A percentile compares a stretch with the other conserved stretches of the same genome.
Conservation (phyloP, 2,888 invertebrate species). For the Apamea anceps region DNA sequence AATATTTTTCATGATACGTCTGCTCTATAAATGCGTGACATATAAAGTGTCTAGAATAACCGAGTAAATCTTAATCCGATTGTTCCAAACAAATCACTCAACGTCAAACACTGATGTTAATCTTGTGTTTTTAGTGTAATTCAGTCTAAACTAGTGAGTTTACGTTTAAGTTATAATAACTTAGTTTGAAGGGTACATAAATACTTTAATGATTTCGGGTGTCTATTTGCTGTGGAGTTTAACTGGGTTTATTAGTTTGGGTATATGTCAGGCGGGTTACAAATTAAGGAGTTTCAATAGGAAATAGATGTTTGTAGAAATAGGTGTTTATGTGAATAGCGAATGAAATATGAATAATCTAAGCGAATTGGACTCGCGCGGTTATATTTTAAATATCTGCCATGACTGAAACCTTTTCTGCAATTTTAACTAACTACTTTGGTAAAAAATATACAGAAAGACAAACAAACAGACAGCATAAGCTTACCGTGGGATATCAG, state of each 20-base stretch:
- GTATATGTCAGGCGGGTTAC: constrained; percentile 1
- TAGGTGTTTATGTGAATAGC: not conserved
- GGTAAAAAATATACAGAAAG: not conserved
- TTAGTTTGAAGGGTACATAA: constrained; percentile 22
- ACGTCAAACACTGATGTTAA: constrained; percentile 36
- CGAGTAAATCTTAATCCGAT: constrained; percentile 1
- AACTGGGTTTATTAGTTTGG: constrained; percentile 23
- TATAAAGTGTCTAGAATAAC: constrained; percentile 2
- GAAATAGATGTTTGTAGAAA: not conserved
- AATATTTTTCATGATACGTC: not conserved
- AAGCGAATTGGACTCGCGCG: not conserved
- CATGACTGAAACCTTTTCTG: no score
- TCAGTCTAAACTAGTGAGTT: constrained; percentile 2
- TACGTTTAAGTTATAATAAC: constrained; percentile 32
- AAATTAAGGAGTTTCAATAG: not conserved
- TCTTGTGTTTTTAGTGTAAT: constrained; percentile 34
- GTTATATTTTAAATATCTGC: not conserved
- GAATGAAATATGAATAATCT: not conserved
- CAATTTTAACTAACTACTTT: not conserved
- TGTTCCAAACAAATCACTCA: constrained; percentile 27
- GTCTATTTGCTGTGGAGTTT: constrained; percentile 11
- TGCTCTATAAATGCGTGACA: no score
- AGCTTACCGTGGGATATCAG: not conserved
- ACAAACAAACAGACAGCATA: no score
- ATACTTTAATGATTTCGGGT: constrained; percentile 32